Percentiles rank a stretch among this genome's conserved stretches.
These are phyloP conservation scores for Drosophila nigromelanica DNA, from an alignment of 1,140 invertebrate species.

Conservation along the genomic window DNA sequence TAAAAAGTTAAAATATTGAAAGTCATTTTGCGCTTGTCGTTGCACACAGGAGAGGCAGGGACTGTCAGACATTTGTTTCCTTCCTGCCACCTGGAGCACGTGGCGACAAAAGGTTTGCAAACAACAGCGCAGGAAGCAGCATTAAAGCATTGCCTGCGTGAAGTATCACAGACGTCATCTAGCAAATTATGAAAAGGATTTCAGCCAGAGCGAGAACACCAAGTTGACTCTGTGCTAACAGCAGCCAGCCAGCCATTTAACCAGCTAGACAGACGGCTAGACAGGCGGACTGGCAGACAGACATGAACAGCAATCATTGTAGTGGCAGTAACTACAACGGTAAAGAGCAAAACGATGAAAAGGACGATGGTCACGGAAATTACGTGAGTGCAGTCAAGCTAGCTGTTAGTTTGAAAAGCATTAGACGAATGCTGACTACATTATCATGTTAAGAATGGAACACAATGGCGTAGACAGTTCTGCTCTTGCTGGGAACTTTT, in stretches of 20 bases:
- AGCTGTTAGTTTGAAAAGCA: constrained; percentile 3
- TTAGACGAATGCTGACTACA: constrained; percentile 61
- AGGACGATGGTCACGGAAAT: constrained; percentile 40
- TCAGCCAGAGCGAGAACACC: constrained; percentile 5
- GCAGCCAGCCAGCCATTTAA: constrained; percentile 18
- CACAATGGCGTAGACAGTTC: constrained; percentile 50
- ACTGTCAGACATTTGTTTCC: constrained; percentile 73
- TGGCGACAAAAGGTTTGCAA: constrained; percentile 30
- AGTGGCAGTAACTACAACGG: constrained; percentile 35
- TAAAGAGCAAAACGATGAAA: constrained; percentile 31
- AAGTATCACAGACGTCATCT: constrained; percentile 68
- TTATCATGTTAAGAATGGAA: constrained; percentile 72
- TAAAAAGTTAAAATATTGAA: constrained; percentile 79
- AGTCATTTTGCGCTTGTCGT: constrained; percentile 62
- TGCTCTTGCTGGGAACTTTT: constrained; percentile 28
- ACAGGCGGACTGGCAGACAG: constrained; percentile 5
- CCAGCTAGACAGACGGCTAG: constrained; percentile 8
- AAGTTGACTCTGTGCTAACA: constrained; percentile 39
- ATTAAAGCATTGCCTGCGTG: constrained; percentile 54
- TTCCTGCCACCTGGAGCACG: constrained; percentile 51
- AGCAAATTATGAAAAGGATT: constrained; percentile 71
- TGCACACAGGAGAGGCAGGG: constrained; percentile 44
- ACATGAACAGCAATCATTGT: constrained; percentile 35
- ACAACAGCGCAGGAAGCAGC: constrained; percentile 33
- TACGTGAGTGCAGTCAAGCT: constrained; percentile 63